Evolutionary conservation across 2,113 vertebrate species (phyloP).

Genomic region (Menidia beryllina): DNA sequence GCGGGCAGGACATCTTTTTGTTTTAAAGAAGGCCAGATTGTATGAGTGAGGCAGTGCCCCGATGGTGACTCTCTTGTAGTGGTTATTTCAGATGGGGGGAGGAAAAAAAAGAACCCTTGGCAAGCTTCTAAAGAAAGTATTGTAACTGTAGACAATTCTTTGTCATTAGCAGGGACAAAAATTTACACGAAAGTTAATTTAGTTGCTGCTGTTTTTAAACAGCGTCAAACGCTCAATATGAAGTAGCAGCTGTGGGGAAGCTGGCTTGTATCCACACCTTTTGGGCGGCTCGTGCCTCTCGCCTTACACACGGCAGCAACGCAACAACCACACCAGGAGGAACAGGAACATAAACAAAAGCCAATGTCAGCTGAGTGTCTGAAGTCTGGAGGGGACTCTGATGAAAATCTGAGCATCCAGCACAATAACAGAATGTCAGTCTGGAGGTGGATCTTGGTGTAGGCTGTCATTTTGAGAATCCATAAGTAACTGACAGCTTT

Average conservation of each 20-base stretch:
- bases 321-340: constrained; percentile 27
- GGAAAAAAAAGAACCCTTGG: not conserved
- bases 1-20: constrained; percentile 38
- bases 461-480: constrained; percentile 40
- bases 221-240: no score
- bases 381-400: constrained; percentile 4
- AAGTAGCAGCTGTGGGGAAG: not conserved
- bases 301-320: not conserved
- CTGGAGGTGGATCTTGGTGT: constrained; percentile 27
- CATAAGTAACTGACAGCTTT: constrained; percentile 38
- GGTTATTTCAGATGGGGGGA: constrained; percentile 23
- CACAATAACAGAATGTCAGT: constrained; percentile 14
- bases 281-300: not conserved
- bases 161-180: not conserved
- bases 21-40: constrained; percentile 42
- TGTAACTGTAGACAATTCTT: no score
- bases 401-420: constrained; percentile 15
- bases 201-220: not conserved
- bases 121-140: no score
- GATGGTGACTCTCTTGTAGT: constrained; percentile 25
- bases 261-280: not conserved
- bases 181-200: not conserved
- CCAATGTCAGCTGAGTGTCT: constrained; percentile 34
- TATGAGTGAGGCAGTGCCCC: constrained; percentile 31
- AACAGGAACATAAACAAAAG: constrained; percentile 46